Conservation (phyloP, 1,140 invertebrate genomes). For the Hylyphantes graminicola region DNA sequence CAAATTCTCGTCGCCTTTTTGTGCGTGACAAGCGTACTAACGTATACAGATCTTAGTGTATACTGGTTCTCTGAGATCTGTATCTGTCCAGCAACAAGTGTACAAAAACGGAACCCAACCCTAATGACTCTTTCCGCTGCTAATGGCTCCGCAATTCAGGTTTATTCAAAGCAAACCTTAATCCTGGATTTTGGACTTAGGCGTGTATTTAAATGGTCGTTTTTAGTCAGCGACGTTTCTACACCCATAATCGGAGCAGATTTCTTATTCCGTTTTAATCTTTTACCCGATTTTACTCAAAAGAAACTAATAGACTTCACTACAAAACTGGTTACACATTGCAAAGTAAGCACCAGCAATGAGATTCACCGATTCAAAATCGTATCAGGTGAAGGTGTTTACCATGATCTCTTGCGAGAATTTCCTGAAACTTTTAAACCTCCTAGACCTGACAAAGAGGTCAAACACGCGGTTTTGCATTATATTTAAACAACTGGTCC, state of each 20-base stretch:
- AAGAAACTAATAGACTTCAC: conserved; percentile 1
- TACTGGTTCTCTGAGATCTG: no score
- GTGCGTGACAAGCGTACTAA: conserved; percentile 4
- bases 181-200: conserved; percentile 32
- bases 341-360: not conserved
- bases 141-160: conserved; percentile 15
- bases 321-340: conserved; percentile 1
- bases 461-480: conserved; percentile 40
- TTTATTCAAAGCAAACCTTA: not conserved
- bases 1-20: conserved; percentile 8
- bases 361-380: not conserved
- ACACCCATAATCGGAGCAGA: conserved; percentile 52
- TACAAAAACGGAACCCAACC: no score
- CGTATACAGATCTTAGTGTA: no score
- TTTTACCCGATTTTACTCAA: conserved; percentile 22
- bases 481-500: conserved; percentile 46
- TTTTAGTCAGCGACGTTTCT: conserved; percentile 25
- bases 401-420: conserved; percentile 29
- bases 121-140: conserved; percentile 21
- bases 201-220: conserved; percentile 30
- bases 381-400: conserved; percentile 8
- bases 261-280: conserved; percentile 40
- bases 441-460: not conserved
- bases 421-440: conserved; percentile 31
- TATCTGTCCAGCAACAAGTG: no score